Evolutionary conservation across 1,140 invertebrate species (phyloP).

Genomic region (Papilio helenus): DNA sequence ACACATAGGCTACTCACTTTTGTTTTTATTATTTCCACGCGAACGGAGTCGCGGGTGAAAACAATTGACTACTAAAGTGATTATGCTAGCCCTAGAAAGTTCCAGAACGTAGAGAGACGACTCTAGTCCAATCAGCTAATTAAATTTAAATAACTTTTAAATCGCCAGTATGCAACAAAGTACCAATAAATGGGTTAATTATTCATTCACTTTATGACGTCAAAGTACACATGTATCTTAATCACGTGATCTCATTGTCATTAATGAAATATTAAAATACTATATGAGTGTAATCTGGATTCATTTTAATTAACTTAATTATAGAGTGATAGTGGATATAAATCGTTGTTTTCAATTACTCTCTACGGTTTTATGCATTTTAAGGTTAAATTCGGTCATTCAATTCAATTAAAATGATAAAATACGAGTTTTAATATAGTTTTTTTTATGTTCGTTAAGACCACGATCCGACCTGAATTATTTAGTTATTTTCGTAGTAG

Average conservation of each 20-base stretch:
- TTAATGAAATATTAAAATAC: slow-evolving; percentile 1
- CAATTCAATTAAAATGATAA: slow-evolving; percentile 4
- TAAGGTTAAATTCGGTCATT: background rate
- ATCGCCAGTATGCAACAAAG: background rate
- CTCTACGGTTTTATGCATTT: background rate
- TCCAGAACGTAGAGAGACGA: too few relatives aligned
- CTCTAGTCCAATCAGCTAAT: too few relatives aligned
- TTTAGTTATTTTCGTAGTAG: too few relatives aligned
- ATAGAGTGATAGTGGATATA: background rate
- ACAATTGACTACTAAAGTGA: too few relatives aligned
- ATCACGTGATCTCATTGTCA: background rate
- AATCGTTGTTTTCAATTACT: slow-evolving; percentile 14
- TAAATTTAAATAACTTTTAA: too few relatives aligned
- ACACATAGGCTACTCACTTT: too few relatives aligned
- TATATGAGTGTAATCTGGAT: background rate
- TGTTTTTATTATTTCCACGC: too few relatives aligned
- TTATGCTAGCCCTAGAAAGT: too few relatives aligned
- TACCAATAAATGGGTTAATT: background rate
- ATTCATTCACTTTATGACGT: background rate
- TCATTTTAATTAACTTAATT: slow-evolving; percentile 20
- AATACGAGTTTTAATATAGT: too few relatives aligned
- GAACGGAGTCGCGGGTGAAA: too few relatives aligned
- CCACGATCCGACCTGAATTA: too few relatives aligned
- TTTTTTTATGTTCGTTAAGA: too few relatives aligned
- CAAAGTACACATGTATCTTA: background rate